These are phyloP conservation scores for Smithornis capensis DNA, from an alignment of 2,113 vertebrate species.

Conservation along the genomic window DNA sequence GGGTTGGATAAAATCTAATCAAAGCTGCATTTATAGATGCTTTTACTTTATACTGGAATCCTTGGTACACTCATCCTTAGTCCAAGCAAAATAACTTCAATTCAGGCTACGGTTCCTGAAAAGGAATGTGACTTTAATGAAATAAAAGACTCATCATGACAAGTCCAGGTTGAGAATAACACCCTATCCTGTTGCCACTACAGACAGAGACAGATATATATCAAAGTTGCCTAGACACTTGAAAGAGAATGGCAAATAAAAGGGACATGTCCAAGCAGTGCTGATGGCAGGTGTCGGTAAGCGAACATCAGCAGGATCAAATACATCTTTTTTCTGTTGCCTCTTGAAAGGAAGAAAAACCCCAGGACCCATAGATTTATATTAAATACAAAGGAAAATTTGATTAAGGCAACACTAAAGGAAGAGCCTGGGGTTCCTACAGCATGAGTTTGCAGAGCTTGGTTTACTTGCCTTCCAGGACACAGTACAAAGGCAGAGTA, in stretches of 20 bases:
- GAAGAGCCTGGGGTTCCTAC: not conserved
- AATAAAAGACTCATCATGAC: conserved; percentile 74
- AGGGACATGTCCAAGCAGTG: conserved; percentile 76
- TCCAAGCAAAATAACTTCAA: conserved; percentile 32
- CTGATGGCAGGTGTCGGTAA: conserved; percentile 78
- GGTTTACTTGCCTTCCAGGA: not conserved
- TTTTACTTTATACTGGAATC: not conserved
- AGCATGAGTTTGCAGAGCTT: not conserved
- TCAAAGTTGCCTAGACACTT: conserved; percentile 79
- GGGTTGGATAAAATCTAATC: not conserved
- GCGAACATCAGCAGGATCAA: conserved; percentile 77
- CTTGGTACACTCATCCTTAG: not conserved
- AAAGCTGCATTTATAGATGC: not conserved
- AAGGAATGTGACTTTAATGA: conserved; percentile 66
- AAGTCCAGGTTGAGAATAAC: conserved; percentile 74
- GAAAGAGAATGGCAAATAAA: conserved; percentile 85
- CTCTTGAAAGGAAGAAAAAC: conserved; percentile 73
- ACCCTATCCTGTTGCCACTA: conserved; percentile 74
- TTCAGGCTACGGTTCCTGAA: conserved; percentile 53
- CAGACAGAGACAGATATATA: conserved; percentile 78
- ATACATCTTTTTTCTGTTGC: conserved; percentile 73
- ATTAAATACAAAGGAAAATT: conserved; percentile 61
- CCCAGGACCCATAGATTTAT: conserved; percentile 42
- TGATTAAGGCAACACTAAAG: conserved; percentile 31
- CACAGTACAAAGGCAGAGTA: not conserved